phyloP scores from a whole-genome alignment of 2,888 invertebrate genomes.

The Aporophyla nigra region DNA sequence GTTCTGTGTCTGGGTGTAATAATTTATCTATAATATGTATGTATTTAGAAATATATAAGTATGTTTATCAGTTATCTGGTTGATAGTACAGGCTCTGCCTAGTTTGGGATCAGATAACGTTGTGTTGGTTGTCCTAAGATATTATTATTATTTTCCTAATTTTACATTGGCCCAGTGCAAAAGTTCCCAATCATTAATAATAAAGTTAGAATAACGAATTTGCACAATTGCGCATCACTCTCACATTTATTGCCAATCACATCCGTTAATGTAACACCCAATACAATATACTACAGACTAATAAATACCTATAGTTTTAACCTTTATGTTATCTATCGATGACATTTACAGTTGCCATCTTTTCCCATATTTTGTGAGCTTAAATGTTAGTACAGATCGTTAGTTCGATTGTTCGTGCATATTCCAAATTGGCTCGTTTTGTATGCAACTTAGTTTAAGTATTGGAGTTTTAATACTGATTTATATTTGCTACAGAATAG shows the following conservation, averaged over 20 bases:
- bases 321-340: constrained; percentile 67
- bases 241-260: constrained; percentile 20
- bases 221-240: neutral
- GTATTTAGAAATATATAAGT: too few species aligned
- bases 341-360: constrained; percentile 69
- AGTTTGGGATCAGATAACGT: too few species aligned
- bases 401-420: constrained; percentile 55
- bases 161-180: neutral
- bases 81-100: too few species aligned
- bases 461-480: constrained; percentile 48
- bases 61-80: too few species aligned
- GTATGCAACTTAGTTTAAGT: constrained; percentile 37
- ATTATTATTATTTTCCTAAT: constrained; percentile 5
- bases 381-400: constrained; percentile 69
- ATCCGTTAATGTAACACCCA: constrained; percentile 28
- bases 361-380: constrained; percentile 71
- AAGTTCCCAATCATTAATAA: neutral
- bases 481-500: constrained; percentile 18
- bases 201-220: neutral
- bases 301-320: constrained; percentile 48
- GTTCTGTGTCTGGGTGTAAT: too few species aligned
- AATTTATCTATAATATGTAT: too few species aligned
- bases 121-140: too few species aligned
- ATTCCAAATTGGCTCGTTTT: constrained; percentile 53
- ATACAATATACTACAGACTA: constrained; percentile 20